Evolutionary conservation across 2,113 vertebrate species (phyloP).

Genomic region (Solea senegalensis): DNA sequence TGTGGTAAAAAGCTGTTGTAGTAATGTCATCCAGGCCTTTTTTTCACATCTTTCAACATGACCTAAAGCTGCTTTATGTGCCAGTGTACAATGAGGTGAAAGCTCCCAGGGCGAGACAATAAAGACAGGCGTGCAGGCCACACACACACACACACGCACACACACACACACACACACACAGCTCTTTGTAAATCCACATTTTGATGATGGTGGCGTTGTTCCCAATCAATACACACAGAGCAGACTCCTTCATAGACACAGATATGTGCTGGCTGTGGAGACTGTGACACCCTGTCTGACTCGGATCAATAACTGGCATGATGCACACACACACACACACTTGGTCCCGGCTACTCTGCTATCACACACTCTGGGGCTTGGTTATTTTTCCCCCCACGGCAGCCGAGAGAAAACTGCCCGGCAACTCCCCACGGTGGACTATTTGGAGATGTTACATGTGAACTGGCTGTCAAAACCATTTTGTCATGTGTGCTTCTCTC

Average conservation of each 20-base stretch:
- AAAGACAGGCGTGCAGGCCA: conserved; percentile 3
- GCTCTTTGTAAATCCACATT: conserved; percentile 81
- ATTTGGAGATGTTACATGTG: conserved; percentile 86
- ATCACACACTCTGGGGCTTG: conserved; percentile 68
- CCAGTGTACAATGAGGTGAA: conserved; percentile 52
- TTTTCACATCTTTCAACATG: conserved; percentile 67
- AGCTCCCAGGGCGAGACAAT: conserved; percentile 60
- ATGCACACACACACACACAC: conserved; percentile 41
- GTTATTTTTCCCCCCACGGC: conserved; percentile 69
- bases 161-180: conserved; percentile 24
- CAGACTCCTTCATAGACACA: conserved; percentile 82
- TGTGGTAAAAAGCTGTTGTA: conserved; percentile 40
- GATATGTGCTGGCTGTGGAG: conserved; percentile 77
- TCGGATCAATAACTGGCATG: conserved; percentile 85
- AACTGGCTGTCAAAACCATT: conserved; percentile 88
- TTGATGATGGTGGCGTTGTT: conserved; percentile 85
- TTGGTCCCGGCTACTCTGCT: conserved; percentile 69
- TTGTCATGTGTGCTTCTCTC: conserved; percentile 80
- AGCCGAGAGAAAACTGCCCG: conserved; percentile 79
- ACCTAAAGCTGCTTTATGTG: conserved; percentile 30
- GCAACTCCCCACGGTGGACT: conserved; percentile 79
- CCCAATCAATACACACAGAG: conserved; percentile 85
- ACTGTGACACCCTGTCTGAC: conserved; percentile 77
- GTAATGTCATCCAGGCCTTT: conserved; percentile 64
- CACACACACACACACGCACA: no score